Evolutionary conservation across 2,113 vertebrate species (phyloP).

Genomic region (Pongo pygmaeus): DNA sequence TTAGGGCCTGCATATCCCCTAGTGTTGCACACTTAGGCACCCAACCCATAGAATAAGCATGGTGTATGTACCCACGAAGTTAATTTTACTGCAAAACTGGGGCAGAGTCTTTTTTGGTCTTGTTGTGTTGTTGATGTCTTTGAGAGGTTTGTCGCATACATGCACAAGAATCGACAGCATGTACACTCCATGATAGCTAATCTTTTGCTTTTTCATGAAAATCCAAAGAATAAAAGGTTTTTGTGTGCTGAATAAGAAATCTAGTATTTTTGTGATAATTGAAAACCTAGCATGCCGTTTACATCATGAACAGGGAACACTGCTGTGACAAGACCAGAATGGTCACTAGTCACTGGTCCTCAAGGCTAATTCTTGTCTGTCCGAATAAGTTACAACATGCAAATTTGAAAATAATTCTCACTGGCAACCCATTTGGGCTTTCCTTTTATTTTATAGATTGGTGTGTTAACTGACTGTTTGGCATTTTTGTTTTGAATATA

Average conservation of each 20-base stretch:
- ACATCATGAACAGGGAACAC: neutral
- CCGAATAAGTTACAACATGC: neutral
- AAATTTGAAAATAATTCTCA: constrained; percentile 22
- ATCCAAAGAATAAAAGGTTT: neutral
- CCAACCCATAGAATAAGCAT: neutral
- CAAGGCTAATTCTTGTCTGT: constrained; percentile 10
- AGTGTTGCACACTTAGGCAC: rapidly evolving
- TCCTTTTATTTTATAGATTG: constrained; percentile 5
- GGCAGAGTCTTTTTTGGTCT: neutral
- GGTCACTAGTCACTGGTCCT: neutral
- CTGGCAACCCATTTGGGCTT: neutral
- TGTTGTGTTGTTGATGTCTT: neutral
- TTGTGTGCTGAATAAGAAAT: neutral
- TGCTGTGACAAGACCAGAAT: neutral
- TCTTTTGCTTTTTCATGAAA: neutral
- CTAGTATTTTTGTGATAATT: constrained; percentile 40
- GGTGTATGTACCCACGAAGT: neutral
- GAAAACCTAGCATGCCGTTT: neutral
- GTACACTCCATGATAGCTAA: neutral
- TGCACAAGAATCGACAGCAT: neutral
- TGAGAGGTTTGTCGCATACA: neutral
- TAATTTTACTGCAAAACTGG: neutral
- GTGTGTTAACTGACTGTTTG: neutral
- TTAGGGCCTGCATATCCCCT: rapidly evolving
- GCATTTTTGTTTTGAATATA: constrained; percentile 33